Base-by-base conservation (phyloP, 2,888 invertebrate genomes). In the Plagodis pulveraria region DNA sequence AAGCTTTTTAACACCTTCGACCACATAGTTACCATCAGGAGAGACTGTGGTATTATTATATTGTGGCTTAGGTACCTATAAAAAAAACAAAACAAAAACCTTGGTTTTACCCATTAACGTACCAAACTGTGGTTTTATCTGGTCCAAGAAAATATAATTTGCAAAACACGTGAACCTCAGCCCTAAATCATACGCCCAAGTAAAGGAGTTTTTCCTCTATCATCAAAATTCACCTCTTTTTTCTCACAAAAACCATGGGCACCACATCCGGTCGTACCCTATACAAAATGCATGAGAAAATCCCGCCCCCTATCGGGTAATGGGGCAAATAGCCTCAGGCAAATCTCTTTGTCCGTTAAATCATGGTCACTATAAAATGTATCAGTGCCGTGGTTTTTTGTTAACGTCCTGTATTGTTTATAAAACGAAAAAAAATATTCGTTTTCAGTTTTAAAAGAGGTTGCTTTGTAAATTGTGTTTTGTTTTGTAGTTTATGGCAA, bases 251-350 rank as follows among this genome's bases (percentile, higher is more conserved):
- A 42, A 7, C 10, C 42, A 46, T 58, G 54, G 58, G 32, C 33
- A 53, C 42, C 45, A n/a, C 52, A 49, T 6, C 34, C 44, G 45
- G 51, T 56, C 50, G 34, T 40, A 8, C 36, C 56, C 47, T 12
- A 49, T 60, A 67, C 70, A 82, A 78, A 77, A 82, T 81, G 77
- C 75, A 81, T 76, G 77, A 77, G 72, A 56, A 65, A 50, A 55
- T 45, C 62, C 67, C 63, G 58, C 71, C 51, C 69, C 69, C 78
- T 84, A 81, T 85, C 83, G 75, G 69, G 78, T 86, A 86, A 87
- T 86, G 80, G 78, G 63, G 80, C 78, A 86, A 87, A 87, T 83
- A 87, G 81, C 87, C 76, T 56, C 69, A 65, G 80, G 83, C 81
- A 62, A 72, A 75, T 74, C 76, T 73, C 82, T 84, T 84, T 86